These are phyloP conservation scores for Diplazon laetatorius DNA, from an alignment of 2,888 invertebrate genomes.

Conservation along the genomic window DNA sequence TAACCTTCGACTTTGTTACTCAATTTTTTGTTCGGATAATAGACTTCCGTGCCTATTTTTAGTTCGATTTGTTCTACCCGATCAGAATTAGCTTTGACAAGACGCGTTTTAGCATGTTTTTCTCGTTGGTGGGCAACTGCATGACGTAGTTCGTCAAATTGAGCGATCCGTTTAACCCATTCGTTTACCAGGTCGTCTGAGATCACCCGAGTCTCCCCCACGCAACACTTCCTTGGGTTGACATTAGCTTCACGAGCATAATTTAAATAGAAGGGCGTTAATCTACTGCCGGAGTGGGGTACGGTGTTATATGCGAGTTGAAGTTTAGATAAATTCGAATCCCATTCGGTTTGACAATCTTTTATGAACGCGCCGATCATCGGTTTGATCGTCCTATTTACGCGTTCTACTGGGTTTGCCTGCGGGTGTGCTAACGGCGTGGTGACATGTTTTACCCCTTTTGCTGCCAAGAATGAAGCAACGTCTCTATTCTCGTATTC, in stretches of 20 bases:
- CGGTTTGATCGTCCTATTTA: conserved; percentile 42
- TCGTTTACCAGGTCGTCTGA: conserved; percentile 1
- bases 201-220: background rate
- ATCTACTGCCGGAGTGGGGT: background rate
- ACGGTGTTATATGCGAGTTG: conserved; percentile 1
- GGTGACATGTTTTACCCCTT: background rate
- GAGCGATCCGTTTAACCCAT: conserved; percentile 1
- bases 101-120: conserved; percentile 10
- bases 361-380: conserved; percentile 46
- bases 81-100: conserved; percentile 31
- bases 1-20: conserved; percentile 14
- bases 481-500: conserved; percentile 42
- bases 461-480: conserved; percentile 20
- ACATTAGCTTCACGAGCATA: background rate
- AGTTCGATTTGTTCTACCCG: background rate
- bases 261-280: background rate
- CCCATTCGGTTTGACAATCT: conserved; percentile 1
- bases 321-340: background rate
- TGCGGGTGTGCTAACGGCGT: conserved; percentile 23
- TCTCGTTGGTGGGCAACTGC: background rate
- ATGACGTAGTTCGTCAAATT: conserved; percentile 51
- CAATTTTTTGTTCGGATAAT: conserved; percentile 1
- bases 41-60: conserved; percentile 18
- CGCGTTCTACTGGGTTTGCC: conserved; percentile 13
- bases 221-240: background rate